phyloP scores from a whole-genome alignment of 2,888 invertebrate species.

The Acanthosepion lycidas region DNA sequence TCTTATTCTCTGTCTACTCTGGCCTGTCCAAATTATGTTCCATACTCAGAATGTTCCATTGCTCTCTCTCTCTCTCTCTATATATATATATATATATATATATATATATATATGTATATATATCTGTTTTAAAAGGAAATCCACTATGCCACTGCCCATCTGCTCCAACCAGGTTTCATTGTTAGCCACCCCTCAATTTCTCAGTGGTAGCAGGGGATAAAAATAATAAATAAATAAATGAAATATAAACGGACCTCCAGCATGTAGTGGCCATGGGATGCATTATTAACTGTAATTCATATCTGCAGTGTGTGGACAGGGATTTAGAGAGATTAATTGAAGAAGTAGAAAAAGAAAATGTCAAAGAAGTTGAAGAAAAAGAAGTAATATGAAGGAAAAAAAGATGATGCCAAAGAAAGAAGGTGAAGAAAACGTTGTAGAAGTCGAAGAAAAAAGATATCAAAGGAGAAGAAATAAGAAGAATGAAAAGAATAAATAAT shows the following conservation, averaged over 20 bases:
- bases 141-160: not conserved
- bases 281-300: slow-evolving; percentile 1
- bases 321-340: not conserved
- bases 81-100: too few relatives aligned
- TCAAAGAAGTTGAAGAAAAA: not conserved
- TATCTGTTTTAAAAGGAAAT: not conserved
- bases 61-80: not conserved
- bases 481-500: not conserved
- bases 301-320: not conserved
- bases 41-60: too few relatives aligned
- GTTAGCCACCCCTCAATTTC: not conserved
- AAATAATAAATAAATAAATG: not conserved
- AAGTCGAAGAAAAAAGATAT: not conserved
- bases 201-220: not conserved
- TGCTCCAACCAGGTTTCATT: not conserved
- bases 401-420: not conserved
- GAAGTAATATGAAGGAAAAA: not conserved
- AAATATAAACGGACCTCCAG: not conserved
- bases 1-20: not conserved
- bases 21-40: too few relatives aligned
- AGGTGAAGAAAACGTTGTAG: not conserved
- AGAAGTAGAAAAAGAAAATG: slow-evolving; percentile 43
- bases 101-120: too few relatives aligned
- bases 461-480: not conserved
- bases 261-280: not conserved